Percentiles rank a stretch among this genome's conserved stretches.
Evolutionary conservation across 2,888 invertebrate genomes (phyloP).

Genomic region (Baronia brevicornis): DNA sequence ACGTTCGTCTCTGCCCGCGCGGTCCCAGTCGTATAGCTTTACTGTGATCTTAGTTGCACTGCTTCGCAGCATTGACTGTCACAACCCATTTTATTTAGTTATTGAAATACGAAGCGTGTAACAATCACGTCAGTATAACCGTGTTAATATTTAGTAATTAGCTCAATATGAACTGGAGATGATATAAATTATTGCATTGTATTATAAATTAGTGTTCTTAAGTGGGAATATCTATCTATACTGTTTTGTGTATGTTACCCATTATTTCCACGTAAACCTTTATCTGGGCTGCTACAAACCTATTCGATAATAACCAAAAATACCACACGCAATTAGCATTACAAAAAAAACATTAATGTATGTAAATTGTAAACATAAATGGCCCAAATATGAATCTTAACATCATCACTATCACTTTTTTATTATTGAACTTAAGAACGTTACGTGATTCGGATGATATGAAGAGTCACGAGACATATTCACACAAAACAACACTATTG

Average conservation of each 20-base stretch:
- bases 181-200: neutral
- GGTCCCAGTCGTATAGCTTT: slow-evolving; percentile 93
- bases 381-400: slow-evolving; percentile 31
- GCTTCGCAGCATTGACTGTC: slow-evolving; percentile 62
- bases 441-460: slow-evolving; percentile 15
- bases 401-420: slow-evolving; percentile 27
- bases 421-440: neutral
- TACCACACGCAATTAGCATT: slow-evolving; percentile 33
- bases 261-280: neutral
- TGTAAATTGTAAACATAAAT: slow-evolving; percentile 24
- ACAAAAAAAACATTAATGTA: slow-evolving; percentile 28
- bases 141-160: slow-evolving; percentile 5
- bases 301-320: slow-evolving; percentile 15
- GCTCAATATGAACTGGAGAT: neutral
- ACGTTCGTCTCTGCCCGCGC: slow-evolving; percentile 91
- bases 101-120: slow-evolving; percentile 8
- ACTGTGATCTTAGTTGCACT: slow-evolving; percentile 57
- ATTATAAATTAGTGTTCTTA: slow-evolving; percentile 1
- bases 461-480: slow-evolving; percentile 16
- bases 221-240: slow-evolving; percentile 2
- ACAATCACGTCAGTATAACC: slow-evolving; percentile 6
- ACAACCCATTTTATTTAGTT: slow-evolving; percentile 46
- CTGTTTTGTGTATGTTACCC: neutral
- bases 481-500: slow-evolving; percentile 32
- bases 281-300: slow-evolving; percentile 7